phyloP scores from a whole-genome alignment of 2,888 invertebrate genomes.

The Silvanus unidentatus region DNA sequence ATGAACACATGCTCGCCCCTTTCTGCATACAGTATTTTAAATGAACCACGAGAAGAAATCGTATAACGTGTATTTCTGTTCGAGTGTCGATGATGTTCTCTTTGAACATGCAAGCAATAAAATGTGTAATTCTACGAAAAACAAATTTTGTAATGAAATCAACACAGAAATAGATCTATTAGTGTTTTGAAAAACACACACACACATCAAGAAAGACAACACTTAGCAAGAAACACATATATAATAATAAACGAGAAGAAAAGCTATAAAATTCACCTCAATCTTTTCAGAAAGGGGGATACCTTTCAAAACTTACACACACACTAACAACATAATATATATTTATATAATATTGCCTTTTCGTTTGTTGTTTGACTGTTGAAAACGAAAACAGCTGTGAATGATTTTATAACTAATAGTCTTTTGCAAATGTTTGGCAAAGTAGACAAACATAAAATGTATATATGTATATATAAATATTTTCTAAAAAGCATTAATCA shows the following conservation, averaged over 20 bases:
- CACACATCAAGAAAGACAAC: too few species aligned
- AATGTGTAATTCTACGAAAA: conserved; percentile 19
- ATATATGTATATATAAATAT: conserved; percentile 16
- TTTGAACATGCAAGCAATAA: conserved; percentile 20
- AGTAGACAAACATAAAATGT: conserved; percentile 17
- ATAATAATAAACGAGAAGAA: conserved; percentile 3
- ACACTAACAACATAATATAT: too few species aligned
- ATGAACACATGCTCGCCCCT: conserved; percentile 11
- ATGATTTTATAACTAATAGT: conserved; percentile 21
- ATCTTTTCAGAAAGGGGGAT: conserved; percentile 15
- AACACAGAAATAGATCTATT: conserved; percentile 26
- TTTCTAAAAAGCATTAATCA: conserved; percentile 22
- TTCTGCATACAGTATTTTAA: conserved; percentile 1
- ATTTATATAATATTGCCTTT: too few species aligned
- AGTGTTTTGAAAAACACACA: conserved; percentile 6
- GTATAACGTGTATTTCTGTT: too few species aligned
- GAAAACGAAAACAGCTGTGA: conserved; percentile 18
- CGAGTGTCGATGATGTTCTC: conserved; percentile 10
- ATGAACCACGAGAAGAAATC: too few species aligned
- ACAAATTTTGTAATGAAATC: conserved; percentile 21
- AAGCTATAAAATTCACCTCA: conserved; percentile 20
- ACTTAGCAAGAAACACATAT: too few species aligned
- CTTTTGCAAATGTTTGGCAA: conserved; percentile 14
- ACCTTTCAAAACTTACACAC: too few species aligned
- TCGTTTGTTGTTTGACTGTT: too few species aligned